Base-by-base conservation (phyloP, 1,140 invertebrate genomes). In the Arion vulgaris region DNA sequence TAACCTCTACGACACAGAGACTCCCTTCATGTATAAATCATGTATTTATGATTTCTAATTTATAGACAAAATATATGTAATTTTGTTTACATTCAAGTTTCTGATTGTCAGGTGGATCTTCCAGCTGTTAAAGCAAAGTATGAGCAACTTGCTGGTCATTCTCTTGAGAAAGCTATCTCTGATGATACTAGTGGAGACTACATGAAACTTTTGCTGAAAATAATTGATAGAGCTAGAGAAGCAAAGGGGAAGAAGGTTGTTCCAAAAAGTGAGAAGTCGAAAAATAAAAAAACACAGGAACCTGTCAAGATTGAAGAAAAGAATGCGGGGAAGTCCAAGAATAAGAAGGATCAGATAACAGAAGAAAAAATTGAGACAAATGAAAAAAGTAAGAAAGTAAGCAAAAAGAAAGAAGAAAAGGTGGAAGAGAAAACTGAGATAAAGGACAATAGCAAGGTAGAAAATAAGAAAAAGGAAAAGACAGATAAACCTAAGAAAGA, bases 71-170 rank as follows among this genome's bases (percentile, higher is more conserved):
- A n/a, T n/a, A n/a, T n/a, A n/a, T n/a, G n/a, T n/a, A n/a, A n/a
- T n/a, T n/a, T n/a, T n/a, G n/a, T n/a, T n/a, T n/a, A n/a, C n/a
- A n/a, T n/a, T n/a, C n/a, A n/a, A 75, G 41, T 72, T 34, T 28
- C 23, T 0, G 45, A 53, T 75, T 86, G 82, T n/a, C 82, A 91
- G 91, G 88, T 89, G 83, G 92, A 93, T 82, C 79, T 93, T 38
- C 87, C 82, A 11, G 83, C 89, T 28, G 90, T 93, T 57, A 90
- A 91, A 81, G 76, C 75, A 19, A 87, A 87, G 74, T 93, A 88
- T 83, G 66, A 87, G 73, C 74, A 88, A 74, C 74, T 86, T 13
- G 89, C 88, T 84, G 85, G 84, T 23, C 88, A 89, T 79, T 83
- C 84, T 5, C 85, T 93, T 26, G 62, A 75, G 13, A 84, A 88